These are phyloP conservation scores for Erynnis tages DNA, from an alignment of 2,888 invertebrate genomes.

Conservation along the genomic window DNA sequence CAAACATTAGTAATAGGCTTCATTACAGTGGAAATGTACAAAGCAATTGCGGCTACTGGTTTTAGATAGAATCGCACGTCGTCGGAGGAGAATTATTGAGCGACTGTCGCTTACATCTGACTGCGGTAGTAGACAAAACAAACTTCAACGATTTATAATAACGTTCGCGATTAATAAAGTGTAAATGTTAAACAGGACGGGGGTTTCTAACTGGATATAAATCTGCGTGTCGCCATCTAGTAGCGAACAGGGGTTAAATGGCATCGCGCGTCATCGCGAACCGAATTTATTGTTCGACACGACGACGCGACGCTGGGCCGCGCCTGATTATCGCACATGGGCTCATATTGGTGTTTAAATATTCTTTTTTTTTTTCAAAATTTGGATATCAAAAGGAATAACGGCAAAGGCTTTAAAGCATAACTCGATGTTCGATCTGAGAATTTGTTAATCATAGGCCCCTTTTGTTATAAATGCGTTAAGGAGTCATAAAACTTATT, in stretches of 20 bases:
- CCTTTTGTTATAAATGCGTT: too few species aligned
- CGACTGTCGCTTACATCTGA: slow-evolving; percentile 30
- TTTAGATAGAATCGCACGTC: slow-evolving; percentile 51
- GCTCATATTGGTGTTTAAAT: too few species aligned
- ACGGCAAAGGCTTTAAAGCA: too few species aligned
- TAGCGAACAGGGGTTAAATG: slow-evolving; percentile 20
- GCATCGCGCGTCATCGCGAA: slow-evolving; percentile 13
- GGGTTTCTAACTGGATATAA: slow-evolving; percentile 7
- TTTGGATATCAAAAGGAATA: too few species aligned
- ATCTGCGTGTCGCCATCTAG: slow-evolving; percentile 9
- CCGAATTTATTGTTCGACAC: slow-evolving; percentile 6
- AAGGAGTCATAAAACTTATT: too few species aligned
- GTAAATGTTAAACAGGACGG: slow-evolving; percentile 1
- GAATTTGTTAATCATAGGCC: too few species aligned
- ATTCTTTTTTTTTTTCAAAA: too few species aligned
- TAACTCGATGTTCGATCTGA: too few species aligned
- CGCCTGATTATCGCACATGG: too few species aligned
- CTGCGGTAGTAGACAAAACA: slow-evolving; percentile 14
- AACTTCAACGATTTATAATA: slow-evolving; percentile 3
- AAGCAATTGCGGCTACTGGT: slow-evolving; percentile 37
- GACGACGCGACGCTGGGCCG: not conserved
- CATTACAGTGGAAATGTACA: slow-evolving; percentile 15
- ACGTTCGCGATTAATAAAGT: slow-evolving; percentile 8
- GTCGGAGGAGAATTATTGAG: slow-evolving; percentile 44
- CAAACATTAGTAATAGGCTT: slow-evolving; percentile 4